Evolutionary conservation across 2,797 vertebrate species (phyloP).

Genomic region (Garrulus glandarius): DNA sequence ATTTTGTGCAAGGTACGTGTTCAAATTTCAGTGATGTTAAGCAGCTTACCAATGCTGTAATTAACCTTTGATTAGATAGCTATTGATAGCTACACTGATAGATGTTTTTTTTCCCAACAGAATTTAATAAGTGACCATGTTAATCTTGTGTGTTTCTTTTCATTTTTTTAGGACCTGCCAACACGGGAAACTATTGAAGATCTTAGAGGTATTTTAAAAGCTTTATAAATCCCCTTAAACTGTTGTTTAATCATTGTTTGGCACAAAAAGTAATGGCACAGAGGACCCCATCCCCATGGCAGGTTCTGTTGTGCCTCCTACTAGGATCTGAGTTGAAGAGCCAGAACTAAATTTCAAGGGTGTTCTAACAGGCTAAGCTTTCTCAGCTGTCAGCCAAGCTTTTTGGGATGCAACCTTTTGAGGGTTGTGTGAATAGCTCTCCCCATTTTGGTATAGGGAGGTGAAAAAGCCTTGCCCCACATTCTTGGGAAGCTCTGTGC

Average conservation of each 20-base stretch:
- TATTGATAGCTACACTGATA: background rate
- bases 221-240: background rate
- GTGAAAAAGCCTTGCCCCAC: background rate
- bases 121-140: background rate
- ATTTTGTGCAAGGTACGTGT: background rate
- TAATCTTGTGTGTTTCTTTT: background rate
- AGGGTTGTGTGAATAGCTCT: background rate
- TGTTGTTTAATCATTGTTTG: background rate
- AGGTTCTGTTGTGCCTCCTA: background rate
- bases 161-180: slow-evolving; percentile 66
- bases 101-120: background rate
- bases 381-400: background rate
- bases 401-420: background rate
- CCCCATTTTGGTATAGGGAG: background rate
- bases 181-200: slow-evolving; percentile 74
- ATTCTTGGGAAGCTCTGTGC: background rate
- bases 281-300: background rate
- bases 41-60: background rate
- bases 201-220: slow-evolving; percentile 70
- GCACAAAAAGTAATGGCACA: background rate
- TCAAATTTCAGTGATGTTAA: background rate
- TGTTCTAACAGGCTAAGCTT: background rate
- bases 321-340: background rate
- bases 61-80: background rate
- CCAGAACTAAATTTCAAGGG: background rate